Conservation (phyloP, 1,140 invertebrate species). For the Zophobas atratus region DNA sequence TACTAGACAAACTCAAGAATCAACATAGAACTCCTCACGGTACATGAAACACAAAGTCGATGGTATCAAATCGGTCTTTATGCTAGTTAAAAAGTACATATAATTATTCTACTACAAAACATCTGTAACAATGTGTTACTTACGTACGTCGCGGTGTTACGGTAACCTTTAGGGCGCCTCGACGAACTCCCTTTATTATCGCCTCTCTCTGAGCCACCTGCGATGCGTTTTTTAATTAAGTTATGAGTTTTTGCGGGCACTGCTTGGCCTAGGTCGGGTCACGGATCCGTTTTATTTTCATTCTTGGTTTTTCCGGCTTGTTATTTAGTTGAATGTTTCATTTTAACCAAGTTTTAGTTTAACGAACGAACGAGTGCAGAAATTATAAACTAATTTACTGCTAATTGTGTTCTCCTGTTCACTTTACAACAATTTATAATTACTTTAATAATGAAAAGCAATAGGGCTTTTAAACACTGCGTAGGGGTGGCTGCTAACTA, state of each 20-base stretch:
- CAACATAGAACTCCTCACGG: too few species aligned
- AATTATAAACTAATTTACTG: slow-evolving; percentile 10
- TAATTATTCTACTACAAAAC: neutral
- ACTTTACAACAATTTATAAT: neutral
- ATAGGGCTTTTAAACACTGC: too few species aligned
- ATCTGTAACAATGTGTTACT: slow-evolving; percentile 23
- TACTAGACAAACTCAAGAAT: too few species aligned
- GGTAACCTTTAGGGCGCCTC: slow-evolving; percentile 47
- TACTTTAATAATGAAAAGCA: too few species aligned
- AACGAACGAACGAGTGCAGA: neutral
- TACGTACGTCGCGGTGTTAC: slow-evolving; percentile 14
- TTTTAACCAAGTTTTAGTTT: neutral
- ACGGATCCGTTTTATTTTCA: slow-evolving; percentile 45
- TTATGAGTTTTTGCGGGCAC: slow-evolving; percentile 51
- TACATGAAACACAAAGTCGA: slow-evolving; percentile 25
- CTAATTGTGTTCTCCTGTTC: neutral
- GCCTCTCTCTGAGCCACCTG: slow-evolving; percentile 38
- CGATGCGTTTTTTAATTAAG: slow-evolving; percentile 53
- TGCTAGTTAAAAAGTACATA: slow-evolving; percentile 5
- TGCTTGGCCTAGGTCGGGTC: slow-evolving; percentile 43
- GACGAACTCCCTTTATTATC: slow-evolving; percentile 35
- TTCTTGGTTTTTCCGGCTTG: slow-evolving; percentile 37
- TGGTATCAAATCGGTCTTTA: slow-evolving; percentile 17
- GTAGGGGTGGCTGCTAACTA: too few species aligned
- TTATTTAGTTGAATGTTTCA: slow-evolving; percentile 1